Evolutionary conservation across 2,888 invertebrate species (phyloP).

Genomic region (Tenthredo distinguenda): DNA sequence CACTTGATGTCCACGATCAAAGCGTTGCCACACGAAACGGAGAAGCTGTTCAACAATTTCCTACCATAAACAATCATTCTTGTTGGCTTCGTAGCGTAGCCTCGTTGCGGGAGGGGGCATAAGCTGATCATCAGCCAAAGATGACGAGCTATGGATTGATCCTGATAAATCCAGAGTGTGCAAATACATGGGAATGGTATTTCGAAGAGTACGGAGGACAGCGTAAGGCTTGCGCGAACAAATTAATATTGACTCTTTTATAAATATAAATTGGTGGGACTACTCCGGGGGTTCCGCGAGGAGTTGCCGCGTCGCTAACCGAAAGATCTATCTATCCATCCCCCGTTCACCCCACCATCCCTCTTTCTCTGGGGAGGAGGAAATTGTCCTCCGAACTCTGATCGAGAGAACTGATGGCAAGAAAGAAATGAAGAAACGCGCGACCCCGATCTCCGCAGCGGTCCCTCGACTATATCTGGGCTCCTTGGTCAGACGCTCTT

Average conservation of each 20-base stretch:
- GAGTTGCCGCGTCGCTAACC: conserved; percentile 26
- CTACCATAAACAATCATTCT: not conserved
- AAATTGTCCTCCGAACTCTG: conserved; percentile 41
- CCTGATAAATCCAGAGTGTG: not conserved
- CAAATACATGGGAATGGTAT: not conserved
- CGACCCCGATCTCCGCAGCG: conserved; percentile 9
- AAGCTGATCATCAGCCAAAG: not conserved
- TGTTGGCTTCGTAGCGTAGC: not conserved
- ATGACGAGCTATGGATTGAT: not conserved
- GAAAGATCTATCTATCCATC: conserved; percentile 52
- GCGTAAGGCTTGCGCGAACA: not conserved
- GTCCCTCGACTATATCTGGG: not conserved
- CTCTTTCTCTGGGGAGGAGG: not conserved
- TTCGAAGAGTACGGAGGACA: not conserved
- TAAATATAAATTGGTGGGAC: conserved; percentile 40
- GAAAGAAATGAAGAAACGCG: conserved; percentile 25
- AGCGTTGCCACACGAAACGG: not conserved
- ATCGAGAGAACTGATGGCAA: conserved; percentile 37
- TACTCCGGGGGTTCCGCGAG: not conserved
- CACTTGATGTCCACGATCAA: not conserved
- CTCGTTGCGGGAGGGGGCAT: not conserved
- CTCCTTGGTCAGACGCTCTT: conserved; percentile 18
- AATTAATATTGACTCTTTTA: conserved; percentile 40
- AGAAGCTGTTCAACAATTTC: not conserved
- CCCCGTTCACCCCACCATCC: conserved; percentile 30